Percentiles rank a stretch among this genome's conserved stretches.
These are phyloP conservation scores for Drosophila fuyamai DNA, from an alignment of 1,140 invertebrate species.

Conservation along the genomic window DNA sequence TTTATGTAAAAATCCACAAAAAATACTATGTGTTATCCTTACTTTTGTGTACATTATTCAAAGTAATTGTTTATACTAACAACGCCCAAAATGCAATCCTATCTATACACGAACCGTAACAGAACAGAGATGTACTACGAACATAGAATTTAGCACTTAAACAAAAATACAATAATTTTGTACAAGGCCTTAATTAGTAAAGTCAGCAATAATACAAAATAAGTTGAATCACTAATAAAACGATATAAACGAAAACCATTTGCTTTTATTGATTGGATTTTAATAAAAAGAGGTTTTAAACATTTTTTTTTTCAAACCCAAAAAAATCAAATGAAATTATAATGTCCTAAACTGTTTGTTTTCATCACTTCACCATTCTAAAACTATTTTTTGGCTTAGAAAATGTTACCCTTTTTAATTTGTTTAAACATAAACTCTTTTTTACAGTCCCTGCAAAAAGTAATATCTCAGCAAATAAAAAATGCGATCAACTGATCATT, in stretches of 20 bases:
- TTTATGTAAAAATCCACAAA: conserved; percentile 34
- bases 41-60: conserved; percentile 74
- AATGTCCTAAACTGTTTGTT: too few relatives aligned
- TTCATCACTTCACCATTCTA: too few relatives aligned
- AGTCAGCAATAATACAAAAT: conserved; percentile 80
- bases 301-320: too few relatives aligned
- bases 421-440: too few relatives aligned
- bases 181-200: conserved; percentile 83
- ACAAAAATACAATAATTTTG: conserved; percentile 79
- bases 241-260: conserved; percentile 3
- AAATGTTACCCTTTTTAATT: too few relatives aligned
- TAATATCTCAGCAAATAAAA: background rate
- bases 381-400: too few relatives aligned
- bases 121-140: conserved; percentile 49
- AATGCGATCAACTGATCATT: conserved; percentile 35
- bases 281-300: too few relatives aligned
- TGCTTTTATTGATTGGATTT: background rate
- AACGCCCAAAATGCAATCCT: conserved; percentile 57
- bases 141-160: conserved; percentile 76
- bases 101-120: conserved; percentile 32
- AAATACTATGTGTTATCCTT: conserved; percentile 12
- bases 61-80: conserved; percentile 60
- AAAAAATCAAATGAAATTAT: too few relatives aligned
- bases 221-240: conserved; percentile 80
- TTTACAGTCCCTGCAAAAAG: too few relatives aligned